phyloP scores from a whole-genome alignment of 2,113 vertebrate species.

The Clarias macrocephalus region DNA sequence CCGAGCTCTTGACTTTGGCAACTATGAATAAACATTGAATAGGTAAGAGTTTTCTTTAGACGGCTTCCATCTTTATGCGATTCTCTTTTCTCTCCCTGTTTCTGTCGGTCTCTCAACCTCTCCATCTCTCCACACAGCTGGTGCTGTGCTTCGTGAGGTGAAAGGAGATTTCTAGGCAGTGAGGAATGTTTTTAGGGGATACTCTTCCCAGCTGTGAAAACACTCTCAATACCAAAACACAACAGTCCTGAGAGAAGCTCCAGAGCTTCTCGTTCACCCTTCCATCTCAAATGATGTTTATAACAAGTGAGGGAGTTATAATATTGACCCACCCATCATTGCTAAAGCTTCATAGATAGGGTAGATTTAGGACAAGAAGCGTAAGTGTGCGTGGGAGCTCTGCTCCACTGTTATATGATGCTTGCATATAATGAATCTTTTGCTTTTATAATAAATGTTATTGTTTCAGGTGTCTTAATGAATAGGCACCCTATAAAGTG shows the following conservation, averaged over 20 bases:
- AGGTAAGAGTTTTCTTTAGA: neutral
- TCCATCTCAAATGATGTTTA: conserved; percentile 61
- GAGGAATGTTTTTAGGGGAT: conserved; percentile 53
- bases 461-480: neutral
- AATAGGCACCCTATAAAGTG: neutral
- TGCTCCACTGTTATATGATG: conserved; percentile 30
- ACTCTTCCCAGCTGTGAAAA: conserved; percentile 70
- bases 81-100: neutral
- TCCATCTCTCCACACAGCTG: conserved; percentile 17
- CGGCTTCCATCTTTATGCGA: neutral
- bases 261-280: conserved; percentile 49
- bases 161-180: conserved; percentile 45
- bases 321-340: conserved; percentile 56
- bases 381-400: conserved; percentile 33
- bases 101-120: conserved; percentile 7
- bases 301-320: conserved; percentile 52
- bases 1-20: neutral
- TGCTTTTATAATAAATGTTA: conserved; percentile 12
- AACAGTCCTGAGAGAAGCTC: conserved; percentile 32
- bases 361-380: neutral
- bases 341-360: conserved; percentile 52
- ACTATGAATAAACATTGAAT: conserved; percentile 4
- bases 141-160: conserved; percentile 35
- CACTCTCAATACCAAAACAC: conserved; percentile 53
- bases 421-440: conserved; percentile 5